Conservation (phyloP, 2,797 vertebrate species). For the Intellagama lesueurii region DNA sequence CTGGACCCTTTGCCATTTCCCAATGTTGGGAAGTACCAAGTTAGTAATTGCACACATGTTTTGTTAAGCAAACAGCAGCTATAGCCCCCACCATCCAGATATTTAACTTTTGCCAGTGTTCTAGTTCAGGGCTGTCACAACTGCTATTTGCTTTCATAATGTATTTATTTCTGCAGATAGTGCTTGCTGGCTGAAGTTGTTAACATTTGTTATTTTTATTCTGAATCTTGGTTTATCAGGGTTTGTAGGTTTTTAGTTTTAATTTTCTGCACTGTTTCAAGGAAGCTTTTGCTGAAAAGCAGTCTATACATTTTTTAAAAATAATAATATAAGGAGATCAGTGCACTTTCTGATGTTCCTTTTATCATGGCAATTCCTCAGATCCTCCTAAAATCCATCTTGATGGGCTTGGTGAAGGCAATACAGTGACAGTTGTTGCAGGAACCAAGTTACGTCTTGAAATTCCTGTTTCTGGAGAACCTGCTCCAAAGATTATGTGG, state of each 20-base stretch:
- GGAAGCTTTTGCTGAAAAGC: background rate
- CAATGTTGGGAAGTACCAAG: no score
- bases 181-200: background rate
- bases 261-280: background rate
- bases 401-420: slow-evolving; percentile 91
- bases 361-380: slow-evolving; percentile 60
- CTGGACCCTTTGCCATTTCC: background rate
- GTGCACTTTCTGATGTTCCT: slow-evolving; percentile 7
- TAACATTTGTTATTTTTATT: background rate
- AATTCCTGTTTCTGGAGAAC: slow-evolving; percentile 93
- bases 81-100: background rate
- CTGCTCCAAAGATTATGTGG: slow-evolving; percentile 93
- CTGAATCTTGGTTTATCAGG: background rate
- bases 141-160: background rate
- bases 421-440: slow-evolving; percentile 92
- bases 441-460: slow-evolving; percentile 96
- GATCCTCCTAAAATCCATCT: slow-evolving; percentile 94
- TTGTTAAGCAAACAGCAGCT: background rate
- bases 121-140: background rate
- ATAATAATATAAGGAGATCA: background rate
- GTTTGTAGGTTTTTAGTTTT: background rate
- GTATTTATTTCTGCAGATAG: background rate
- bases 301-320: background rate
- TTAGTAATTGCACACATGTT: background rate
- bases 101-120: background rate